Evolutionary conservation across 2,113 vertebrate species (phyloP).

Genomic region (Oplegnathus fasciatus): DNA sequence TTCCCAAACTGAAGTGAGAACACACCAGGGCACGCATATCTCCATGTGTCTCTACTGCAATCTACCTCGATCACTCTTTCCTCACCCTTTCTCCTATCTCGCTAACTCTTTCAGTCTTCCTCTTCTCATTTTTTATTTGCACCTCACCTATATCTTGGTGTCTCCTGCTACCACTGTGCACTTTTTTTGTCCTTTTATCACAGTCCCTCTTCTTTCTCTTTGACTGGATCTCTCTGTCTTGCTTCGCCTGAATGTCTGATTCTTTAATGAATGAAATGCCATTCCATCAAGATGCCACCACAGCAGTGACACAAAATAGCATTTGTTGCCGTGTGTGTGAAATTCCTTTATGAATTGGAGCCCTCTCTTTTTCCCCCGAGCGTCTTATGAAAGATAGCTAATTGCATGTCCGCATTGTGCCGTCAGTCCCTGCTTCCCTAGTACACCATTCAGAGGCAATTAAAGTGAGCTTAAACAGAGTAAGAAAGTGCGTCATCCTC

Average conservation of each 20-base stretch:
- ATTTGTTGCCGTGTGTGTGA: conserved; percentile 80
- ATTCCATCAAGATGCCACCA: conserved; percentile 80
- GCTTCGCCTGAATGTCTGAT: conserved; percentile 68
- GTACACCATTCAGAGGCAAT: conserved; percentile 87
- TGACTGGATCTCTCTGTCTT: conserved; percentile 72
- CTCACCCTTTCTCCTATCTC: conserved; percentile 55
- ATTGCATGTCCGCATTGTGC: conserved; percentile 83
- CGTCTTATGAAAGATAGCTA: conserved; percentile 82
- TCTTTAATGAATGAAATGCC: conserved; percentile 83
- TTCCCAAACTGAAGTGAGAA: conserved; percentile 61
- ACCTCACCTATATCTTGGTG: conserved; percentile 61
- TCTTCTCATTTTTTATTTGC: conserved; percentile 60
- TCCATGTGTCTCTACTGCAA: conserved; percentile 45
- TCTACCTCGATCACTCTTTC: conserved; percentile 63
- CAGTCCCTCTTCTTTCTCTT: conserved; percentile 48
- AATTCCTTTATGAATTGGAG: conserved; percentile 81
- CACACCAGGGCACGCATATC: conserved; percentile 56
- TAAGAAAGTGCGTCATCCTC: conserved; percentile 88
- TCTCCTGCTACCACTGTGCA: conserved; percentile 39
- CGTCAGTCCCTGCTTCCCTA: conserved; percentile 72
- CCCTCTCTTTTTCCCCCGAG: conserved; percentile 68
- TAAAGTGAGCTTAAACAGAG: conserved; percentile 88
- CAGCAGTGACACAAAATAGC: conserved; percentile 78
- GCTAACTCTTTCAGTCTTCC: conserved; percentile 30
- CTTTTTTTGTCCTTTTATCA: conserved; percentile 43